Evolutionary conservation across 2,888 invertebrate genomes (phyloP).

Genomic region (Phortica okadai): DNA sequence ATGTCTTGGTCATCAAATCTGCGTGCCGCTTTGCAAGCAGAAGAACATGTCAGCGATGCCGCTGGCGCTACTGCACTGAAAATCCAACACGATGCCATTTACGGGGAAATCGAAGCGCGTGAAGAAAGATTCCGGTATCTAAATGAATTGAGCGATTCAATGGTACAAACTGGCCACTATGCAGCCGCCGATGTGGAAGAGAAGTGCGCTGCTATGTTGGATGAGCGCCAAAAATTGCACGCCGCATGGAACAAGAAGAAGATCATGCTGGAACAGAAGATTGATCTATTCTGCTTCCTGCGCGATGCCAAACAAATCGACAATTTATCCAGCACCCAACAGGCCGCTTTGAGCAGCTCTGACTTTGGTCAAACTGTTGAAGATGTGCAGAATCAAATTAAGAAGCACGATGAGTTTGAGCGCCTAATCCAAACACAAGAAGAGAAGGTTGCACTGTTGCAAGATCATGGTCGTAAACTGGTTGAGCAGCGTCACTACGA

Average conservation of each 20-base stretch:
- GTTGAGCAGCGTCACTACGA: conserved; percentile 95
- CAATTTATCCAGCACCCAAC: conserved; percentile 91
- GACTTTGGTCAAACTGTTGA: conserved; percentile 89
- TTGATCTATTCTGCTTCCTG: conserved; percentile 95
- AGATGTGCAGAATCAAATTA: conserved; percentile 91
- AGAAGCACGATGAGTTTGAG: conserved; percentile 96
- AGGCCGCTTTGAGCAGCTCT: conserved; percentile 84
- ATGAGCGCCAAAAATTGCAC: conserved; percentile 87
- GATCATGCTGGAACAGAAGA: conserved; percentile 91
- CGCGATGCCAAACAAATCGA: conserved; percentile 95
- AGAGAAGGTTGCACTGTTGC: conserved; percentile 88
- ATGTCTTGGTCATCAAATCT: conserved; percentile 91
- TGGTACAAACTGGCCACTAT: conserved; percentile 91
- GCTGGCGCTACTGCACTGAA: conserved; percentile 88
- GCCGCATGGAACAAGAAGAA: conserved; percentile 93
- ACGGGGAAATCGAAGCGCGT: conserved; percentile 91
- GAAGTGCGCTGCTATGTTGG: conserved; percentile 85
- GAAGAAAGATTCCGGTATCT: conserved; percentile 87
- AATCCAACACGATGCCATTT: conserved; percentile 89
- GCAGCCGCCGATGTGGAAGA: conserved; percentile 88
- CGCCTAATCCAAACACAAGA: conserved; percentile 90
- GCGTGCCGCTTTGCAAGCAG: conserved; percentile 85
- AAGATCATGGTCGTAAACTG: conserved; percentile 91
- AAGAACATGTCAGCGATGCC: conserved; percentile 89
- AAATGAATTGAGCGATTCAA: conserved; percentile 86